Percentiles rank a stretch among this genome's conserved stretches.
Conservation (phyloP, 2,797 vertebrate genomes). For the Hemitrygon akajei region DNA sequence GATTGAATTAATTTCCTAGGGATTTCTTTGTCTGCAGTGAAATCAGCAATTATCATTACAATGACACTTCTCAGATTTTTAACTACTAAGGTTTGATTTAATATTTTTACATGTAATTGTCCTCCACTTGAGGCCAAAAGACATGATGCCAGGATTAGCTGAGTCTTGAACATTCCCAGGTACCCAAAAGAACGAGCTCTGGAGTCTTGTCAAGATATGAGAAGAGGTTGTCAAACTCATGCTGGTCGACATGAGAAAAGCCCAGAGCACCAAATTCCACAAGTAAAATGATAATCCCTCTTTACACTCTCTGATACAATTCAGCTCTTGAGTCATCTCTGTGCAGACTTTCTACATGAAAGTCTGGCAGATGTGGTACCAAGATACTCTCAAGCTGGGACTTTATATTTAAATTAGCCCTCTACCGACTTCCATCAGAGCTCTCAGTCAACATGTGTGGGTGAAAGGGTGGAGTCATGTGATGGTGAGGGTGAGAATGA, state of each 20-base stretch:
- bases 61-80: neutral
- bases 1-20: neutral
- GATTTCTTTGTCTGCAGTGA: too few relatives aligned
- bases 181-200: neutral
- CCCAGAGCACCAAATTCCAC: neutral
- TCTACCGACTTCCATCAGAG: neutral
- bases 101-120: neutral
- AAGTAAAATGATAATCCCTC: neutral
- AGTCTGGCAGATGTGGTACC: neutral
- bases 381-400: neutral
- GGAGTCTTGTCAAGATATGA: neutral
- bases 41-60: neutral
- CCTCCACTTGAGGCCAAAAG: neutral
- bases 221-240: neutral
- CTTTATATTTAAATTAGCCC: neutral
- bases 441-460: neutral
- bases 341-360: neutral
- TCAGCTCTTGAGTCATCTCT: neutral
- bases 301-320: neutral
- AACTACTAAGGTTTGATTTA: neutral
- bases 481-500: neutral
- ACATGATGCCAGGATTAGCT: neutral
- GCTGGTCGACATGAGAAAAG: neutral
- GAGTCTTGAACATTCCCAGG: too few relatives aligned
- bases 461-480: neutral